Evolutionary conservation across 2,888 invertebrate species (phyloP).

Genomic region (Lucinisca nassula): DNA sequence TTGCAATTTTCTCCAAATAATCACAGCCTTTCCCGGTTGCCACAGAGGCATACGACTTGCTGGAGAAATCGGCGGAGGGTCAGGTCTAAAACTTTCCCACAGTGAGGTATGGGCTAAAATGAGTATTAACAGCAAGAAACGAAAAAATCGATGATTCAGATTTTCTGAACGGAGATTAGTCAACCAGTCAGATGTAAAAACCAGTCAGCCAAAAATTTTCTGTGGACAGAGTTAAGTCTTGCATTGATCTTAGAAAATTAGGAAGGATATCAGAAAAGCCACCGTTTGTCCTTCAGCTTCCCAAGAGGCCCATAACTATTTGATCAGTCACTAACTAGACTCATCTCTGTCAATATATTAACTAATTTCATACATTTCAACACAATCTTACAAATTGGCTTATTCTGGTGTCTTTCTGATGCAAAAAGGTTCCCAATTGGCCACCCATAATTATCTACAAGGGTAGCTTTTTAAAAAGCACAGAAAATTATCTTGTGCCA

Average conservation of each 20-base stretch:
- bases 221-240: background rate
- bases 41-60: no score
- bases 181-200: background rate
- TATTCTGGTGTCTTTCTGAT: background rate
- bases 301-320: slow-evolving; percentile 1
- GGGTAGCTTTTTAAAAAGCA: no score
- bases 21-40: no score
- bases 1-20: no score
- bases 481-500: no score
- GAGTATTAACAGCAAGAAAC: no score
- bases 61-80: no score
- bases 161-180: no score
- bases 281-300: background rate
- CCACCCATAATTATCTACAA: no score
- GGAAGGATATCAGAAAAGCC: background rate
- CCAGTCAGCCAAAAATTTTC: background rate
- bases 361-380: background rate
- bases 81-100: no score
- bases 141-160: no score
- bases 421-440: background rate
- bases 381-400: background rate
- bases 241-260: background rate
- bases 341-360: slow-evolving; percentile 5
- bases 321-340: background rate
- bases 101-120: no score